A percentile compares a stretch with the other conserved stretches of the same genome.
Conservation (phyloP, 2,888 invertebrate species). For the Agrotis clavis region DNA sequence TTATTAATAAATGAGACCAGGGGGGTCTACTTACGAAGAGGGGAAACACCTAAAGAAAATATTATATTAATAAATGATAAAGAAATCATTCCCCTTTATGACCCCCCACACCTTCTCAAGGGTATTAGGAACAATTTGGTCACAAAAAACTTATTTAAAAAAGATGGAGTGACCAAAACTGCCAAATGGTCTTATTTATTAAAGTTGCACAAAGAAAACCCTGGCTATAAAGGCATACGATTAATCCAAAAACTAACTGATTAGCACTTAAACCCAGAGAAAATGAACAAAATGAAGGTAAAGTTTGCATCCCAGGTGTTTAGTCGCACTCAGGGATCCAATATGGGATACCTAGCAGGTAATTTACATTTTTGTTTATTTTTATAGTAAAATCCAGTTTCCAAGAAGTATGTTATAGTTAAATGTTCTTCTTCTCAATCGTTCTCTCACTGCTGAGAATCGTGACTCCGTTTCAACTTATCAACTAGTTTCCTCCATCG, state of each 20-base stretch:
- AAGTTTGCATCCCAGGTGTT: neutral
- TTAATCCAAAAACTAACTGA: neutral
- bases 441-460: no score
- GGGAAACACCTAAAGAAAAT: neutral
- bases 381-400: neutral
- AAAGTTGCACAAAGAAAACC: neutral
- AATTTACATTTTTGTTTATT: neutral
- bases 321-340: neutral
- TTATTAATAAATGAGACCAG: constrained; percentile 11
- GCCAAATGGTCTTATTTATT: neutral
- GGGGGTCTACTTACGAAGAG: constrained; percentile 7
- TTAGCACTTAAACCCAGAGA: neutral
- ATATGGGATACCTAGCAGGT: constrained; percentile 1
- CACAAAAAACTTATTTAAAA: neutral
- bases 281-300: neutral
- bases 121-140: no score
- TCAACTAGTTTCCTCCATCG: no score
- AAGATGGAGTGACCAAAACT: neutral
- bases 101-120: neutral
- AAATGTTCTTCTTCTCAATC: no score
- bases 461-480: no score
- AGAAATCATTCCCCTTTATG: constrained; percentile 10
- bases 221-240: constrained; percentile 5
- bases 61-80: neutral
- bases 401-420: neutral